Base-by-base conservation (phyloP, 1,140 invertebrate genomes). In the Drosophila parabipectinata region DNA sequence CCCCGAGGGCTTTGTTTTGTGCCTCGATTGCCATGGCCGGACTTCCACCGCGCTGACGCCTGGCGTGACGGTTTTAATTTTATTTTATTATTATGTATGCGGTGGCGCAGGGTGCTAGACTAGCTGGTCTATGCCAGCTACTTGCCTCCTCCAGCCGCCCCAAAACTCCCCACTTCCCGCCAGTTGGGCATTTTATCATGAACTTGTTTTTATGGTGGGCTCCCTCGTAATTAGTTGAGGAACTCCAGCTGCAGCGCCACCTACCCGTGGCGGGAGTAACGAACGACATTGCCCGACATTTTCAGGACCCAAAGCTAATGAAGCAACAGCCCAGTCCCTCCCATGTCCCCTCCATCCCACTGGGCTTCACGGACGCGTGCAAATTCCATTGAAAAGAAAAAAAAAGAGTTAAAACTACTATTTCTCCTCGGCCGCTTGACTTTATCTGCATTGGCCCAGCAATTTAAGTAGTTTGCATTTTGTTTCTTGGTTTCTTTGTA, bases 11-110 rank as follows among this genome's bases (percentile, higher is more conserved):
- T 83, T 87, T 90, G 80, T 85, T 80, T 73, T 66, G 54, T 57
- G 74, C 81, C 81, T 77, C 78, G 63, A 69, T 77, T 68, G 50
- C 48, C 30, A 28, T 47, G 37, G 15, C 44, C 50, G 14, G 48
- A 24, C 47, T 47, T 37, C 34, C 34, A 37, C 34, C 10, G 34
- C 34, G 12, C 78, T 90, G 82, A 90, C 87, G 87, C 82, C 83
- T 90, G 88, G 87, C 87, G 87, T 90, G 87, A 90, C 87, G 87
- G 67, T 87, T 87, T 90, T 74, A 87, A 90, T 90, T 88, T 85
- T 68, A 56, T 62, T 72, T 79, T 87, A 72, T 76, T 87, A 83
- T 83, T 87, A 79, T 88, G 82, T 88, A 75, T 68, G 68, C 75
- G 81, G 75, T 82, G 83, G 83, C 79, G 80, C 66, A 67, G 52